Percentiles rank a stretch among this genome's conserved stretches.
These are phyloP conservation scores for Peromyscus eremicus DNA, from an alignment of 2,797 vertebrate species.

Conservation along the genomic window DNA sequence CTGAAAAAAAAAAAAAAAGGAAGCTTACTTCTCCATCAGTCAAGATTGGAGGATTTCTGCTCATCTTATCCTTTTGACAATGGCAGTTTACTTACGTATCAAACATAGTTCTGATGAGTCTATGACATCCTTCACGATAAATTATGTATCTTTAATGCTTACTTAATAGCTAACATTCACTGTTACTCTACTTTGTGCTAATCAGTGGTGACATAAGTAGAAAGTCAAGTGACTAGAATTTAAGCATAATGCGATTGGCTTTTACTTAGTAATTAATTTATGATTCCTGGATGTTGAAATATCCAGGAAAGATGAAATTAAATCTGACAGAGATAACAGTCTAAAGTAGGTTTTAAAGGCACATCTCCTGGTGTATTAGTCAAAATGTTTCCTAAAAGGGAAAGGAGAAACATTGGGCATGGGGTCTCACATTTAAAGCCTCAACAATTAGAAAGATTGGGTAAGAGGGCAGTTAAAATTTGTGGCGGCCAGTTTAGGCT, in stretches of 20 bases:
- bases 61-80: neutral
- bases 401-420: neutral
- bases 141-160: neutral
- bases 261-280: slow-evolving; percentile 1
- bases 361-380: neutral
- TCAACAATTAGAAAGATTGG: neutral
- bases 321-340: neutral
- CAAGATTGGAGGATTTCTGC: neutral
- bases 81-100: neutral
- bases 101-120: neutral
- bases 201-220: neutral
- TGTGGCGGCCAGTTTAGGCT: no score
- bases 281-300: neutral
- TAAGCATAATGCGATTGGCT: neutral
- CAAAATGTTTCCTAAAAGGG: neutral
- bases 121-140: neutral
- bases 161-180: neutral
- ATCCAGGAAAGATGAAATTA: slow-evolving; percentile 6
- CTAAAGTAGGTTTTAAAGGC: neutral
- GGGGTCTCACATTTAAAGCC: neutral
- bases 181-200: neutral
- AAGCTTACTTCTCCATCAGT: neutral
- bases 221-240: neutral
- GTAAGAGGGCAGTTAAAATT: neutral
- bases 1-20: neutral